Percentiles rank a stretch among this genome's conserved stretches.
Evolutionary conservation across 2,113 vertebrate species (phyloP).

Genomic region (Peucedramus taeniatus): DNA sequence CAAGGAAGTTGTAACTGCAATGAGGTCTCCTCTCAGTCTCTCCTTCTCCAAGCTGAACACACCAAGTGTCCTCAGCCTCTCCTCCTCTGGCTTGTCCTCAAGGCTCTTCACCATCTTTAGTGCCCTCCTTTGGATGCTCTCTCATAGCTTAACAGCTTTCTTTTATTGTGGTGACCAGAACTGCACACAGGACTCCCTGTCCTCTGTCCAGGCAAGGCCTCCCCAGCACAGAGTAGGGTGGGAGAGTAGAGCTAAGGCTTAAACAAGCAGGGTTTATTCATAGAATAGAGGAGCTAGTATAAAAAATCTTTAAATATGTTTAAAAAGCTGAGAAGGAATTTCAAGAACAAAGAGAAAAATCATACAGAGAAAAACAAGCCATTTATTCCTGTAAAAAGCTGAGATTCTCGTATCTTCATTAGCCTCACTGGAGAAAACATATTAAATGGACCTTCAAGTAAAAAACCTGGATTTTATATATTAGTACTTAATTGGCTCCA

Average conservation of each 20-base stretch:
- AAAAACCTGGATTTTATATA: background rate
- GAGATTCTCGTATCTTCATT: background rate
- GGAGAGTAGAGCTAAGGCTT: slow-evolving; percentile 69
- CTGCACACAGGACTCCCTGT: background rate
- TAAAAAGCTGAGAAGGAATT: slow-evolving; percentile 83
- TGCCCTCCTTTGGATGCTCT: background rate
- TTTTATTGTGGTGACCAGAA: background rate
- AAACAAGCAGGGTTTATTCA: slow-evolving; percentile 75
- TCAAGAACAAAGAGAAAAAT: slow-evolving; percentile 82
- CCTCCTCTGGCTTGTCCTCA: background rate
- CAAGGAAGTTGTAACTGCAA: background rate
- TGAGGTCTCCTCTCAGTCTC: background rate
- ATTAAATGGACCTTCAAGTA: background rate
- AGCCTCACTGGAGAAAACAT: background rate
- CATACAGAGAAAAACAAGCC: background rate
- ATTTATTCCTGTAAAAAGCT: background rate
- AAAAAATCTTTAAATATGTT: slow-evolving; percentile 60
- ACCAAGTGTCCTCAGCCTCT: background rate
- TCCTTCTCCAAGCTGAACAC: background rate
- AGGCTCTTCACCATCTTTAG: background rate
- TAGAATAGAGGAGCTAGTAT: slow-evolving; percentile 80
- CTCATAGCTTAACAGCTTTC: background rate
- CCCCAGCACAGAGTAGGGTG: background rate
- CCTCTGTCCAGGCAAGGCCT: rapidly evolving
- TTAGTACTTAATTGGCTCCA: background rate